Evolutionary conservation across 1,140 invertebrate species (phyloP).

Genomic region (Phymorhynchus buccinoides): DNA sequence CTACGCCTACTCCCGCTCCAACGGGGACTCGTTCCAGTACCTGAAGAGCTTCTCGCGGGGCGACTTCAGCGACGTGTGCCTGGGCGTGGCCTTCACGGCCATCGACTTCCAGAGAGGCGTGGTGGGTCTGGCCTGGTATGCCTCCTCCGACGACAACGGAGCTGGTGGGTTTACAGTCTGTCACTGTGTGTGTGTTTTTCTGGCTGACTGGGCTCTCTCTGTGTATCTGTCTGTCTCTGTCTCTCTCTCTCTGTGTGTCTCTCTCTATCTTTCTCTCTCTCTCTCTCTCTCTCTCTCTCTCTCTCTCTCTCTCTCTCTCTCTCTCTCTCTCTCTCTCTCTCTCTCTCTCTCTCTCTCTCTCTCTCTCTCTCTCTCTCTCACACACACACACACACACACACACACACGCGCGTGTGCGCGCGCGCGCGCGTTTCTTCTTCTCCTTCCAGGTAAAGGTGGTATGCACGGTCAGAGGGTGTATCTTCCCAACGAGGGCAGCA

Average conservation of each 20-base stretch:
- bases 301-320: constrained; percentile 11
- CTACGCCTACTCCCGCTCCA: constrained; percentile 50
- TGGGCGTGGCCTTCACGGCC: constrained; percentile 61
- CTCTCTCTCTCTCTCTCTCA: neutral
- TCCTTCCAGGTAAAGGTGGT: constrained; percentile 50
- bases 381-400: no score
- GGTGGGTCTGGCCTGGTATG: constrained; percentile 65
- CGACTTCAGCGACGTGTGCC: constrained; percentile 57
- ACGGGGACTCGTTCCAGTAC: constrained; percentile 52
- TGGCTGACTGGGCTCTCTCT: no score
- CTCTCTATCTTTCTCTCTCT: neutral
- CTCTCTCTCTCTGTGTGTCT: neutral
- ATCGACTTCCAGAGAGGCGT: constrained; percentile 60
- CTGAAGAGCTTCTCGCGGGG: constrained; percentile 58
- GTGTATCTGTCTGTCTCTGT: neutral
- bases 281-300: neutral
- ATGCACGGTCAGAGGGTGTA: constrained; percentile 55
- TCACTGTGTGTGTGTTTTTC: neutral
- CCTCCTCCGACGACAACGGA: constrained; percentile 50
- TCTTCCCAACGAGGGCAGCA: constrained; percentile 25
- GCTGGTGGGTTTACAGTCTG: neutral
- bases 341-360: neutral
- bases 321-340: constrained; percentile 20
- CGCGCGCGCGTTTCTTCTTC: no score
- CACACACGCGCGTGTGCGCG: no score